These are phyloP conservation scores for Aplysia californica DNA, from an alignment of 1,140 invertebrate species.

Conservation along the genomic window DNA sequence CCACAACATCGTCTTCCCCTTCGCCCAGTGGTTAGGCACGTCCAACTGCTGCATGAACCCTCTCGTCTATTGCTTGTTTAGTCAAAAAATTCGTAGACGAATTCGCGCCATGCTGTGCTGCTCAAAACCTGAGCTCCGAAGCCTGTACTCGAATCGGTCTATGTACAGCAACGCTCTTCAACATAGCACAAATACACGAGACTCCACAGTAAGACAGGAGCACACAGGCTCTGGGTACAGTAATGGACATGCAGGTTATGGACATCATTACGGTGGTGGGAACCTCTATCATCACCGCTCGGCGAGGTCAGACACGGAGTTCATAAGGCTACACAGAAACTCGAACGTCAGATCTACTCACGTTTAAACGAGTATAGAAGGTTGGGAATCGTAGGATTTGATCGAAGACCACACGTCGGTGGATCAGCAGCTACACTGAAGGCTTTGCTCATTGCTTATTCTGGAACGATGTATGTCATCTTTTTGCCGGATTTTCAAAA, in stretches of 20 bases:
- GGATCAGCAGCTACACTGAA: too few species aligned
- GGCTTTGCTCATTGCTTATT: too few species aligned
- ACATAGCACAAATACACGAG: neutral
- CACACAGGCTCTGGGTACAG: conserved; percentile 3
- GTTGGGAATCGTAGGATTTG: too few species aligned
- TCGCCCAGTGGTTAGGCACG: conserved; percentile 95
- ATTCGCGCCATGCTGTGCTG: conserved; percentile 71
- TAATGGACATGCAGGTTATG: conserved; percentile 1
- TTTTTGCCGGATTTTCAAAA: too few species aligned
- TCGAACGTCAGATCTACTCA: neutral
- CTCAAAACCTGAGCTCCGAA: conserved; percentile 9
- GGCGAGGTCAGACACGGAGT: neutral
- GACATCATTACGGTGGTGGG: neutral
- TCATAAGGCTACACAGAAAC: neutral
- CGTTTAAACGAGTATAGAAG: too few species aligned
- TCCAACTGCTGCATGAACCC: conserved; percentile 98
- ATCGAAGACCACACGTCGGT: too few species aligned
- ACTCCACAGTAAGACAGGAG: conserved; percentile 4
- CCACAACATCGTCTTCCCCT: conserved; percentile 82
- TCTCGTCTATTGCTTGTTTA: conserved; percentile 97
- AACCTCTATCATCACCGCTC: neutral
- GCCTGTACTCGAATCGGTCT: conserved; percentile 13
- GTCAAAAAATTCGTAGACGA: conserved; percentile 92
- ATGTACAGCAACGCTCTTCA: conserved; percentile 37
- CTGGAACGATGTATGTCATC: too few species aligned